Percentiles rank a stretch among this genome's conserved stretches.
Conservation (phyloP, 2,888 invertebrate species). For the Ophion costatus region DNA sequence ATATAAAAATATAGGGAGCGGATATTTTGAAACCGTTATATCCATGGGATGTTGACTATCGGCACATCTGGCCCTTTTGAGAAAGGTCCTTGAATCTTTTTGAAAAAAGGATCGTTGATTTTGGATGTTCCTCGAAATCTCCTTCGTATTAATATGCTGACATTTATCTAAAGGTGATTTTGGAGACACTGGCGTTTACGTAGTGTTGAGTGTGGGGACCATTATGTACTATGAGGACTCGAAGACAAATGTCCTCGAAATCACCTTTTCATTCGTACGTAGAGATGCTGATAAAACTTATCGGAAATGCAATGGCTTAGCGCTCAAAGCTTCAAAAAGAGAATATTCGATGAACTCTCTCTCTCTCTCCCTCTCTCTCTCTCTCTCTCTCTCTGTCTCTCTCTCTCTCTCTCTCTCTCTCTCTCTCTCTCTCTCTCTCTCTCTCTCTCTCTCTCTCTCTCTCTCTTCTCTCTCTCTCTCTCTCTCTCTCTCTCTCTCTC, state of each 20-base stretch:
- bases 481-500: slow-evolving; percentile 18
- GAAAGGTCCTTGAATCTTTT: no score
- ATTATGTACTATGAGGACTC: no score
- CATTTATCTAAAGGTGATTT: no score
- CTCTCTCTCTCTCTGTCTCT: slow-evolving; percentile 5
- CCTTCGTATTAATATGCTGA: no score
- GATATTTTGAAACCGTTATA: no score
- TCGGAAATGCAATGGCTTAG: slow-evolving; percentile 48
- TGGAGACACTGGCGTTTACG: no score
- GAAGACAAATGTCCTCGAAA: background rate
- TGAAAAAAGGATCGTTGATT: no score
- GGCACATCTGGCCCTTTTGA: no score
- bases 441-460: background rate
- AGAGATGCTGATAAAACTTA: slow-evolving; percentile 24
- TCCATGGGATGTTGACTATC: no score
- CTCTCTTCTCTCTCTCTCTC: background rate
- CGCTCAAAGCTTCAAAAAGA: slow-evolving; percentile 44
- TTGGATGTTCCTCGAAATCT: no score
- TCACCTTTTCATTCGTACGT: background rate
- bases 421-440: background rate
- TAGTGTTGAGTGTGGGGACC: no score
- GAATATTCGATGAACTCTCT: slow-evolving; percentile 52
- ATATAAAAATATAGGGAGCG: no score
- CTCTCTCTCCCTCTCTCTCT: background rate
- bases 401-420: slow-evolving; percentile 1